Conservation (phyloP, 2,888 invertebrate species). For the Sclerodermus sp. region DNA sequence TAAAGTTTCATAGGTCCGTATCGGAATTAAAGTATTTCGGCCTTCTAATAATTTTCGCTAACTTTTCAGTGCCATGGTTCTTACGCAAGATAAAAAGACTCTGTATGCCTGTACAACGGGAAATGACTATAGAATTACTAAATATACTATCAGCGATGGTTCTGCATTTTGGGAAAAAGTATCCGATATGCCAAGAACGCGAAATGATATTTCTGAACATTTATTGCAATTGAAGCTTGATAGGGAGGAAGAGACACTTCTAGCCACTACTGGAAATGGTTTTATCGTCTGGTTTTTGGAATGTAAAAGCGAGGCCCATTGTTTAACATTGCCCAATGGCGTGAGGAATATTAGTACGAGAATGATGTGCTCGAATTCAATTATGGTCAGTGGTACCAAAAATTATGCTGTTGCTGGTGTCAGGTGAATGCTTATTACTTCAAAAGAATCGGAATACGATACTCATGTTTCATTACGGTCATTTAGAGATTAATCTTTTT, state of each 20-base stretch:
- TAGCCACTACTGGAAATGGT: constrained; percentile 83
- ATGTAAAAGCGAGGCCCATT: constrained; percentile 62
- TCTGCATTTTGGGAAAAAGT: constrained; percentile 66
- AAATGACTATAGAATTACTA: constrained; percentile 62
- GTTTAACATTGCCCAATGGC: constrained; percentile 77
- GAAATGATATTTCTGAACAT: constrained; percentile 74
- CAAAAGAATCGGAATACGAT: no score
- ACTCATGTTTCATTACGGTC: no score
- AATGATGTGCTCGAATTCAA: constrained; percentile 87
- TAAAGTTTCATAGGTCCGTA: constrained; percentile 64
- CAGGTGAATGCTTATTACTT: constrained; percentile 61
- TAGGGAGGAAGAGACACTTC: constrained; percentile 75
- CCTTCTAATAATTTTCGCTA: not conserved
- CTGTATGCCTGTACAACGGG: constrained; percentile 73
- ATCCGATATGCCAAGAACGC: constrained; percentile 66
- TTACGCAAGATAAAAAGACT: constrained; percentile 68
- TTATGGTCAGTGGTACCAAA: constrained; percentile 87
- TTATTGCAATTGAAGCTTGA: constrained; percentile 83
- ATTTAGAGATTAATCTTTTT: not conserved
- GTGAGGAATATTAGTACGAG: constrained; percentile 91
- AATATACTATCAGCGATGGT: constrained; percentile 59
- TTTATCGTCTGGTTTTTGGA: constrained; percentile 82
- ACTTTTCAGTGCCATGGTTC: constrained; percentile 64
- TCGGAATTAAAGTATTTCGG: not conserved
- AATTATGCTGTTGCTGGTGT: constrained; percentile 95